Percentiles rank a stretch among this genome's conserved stretches.
Conservation (phyloP, 2,888 invertebrate genomes). For the Hyppa rectilinea region DNA sequence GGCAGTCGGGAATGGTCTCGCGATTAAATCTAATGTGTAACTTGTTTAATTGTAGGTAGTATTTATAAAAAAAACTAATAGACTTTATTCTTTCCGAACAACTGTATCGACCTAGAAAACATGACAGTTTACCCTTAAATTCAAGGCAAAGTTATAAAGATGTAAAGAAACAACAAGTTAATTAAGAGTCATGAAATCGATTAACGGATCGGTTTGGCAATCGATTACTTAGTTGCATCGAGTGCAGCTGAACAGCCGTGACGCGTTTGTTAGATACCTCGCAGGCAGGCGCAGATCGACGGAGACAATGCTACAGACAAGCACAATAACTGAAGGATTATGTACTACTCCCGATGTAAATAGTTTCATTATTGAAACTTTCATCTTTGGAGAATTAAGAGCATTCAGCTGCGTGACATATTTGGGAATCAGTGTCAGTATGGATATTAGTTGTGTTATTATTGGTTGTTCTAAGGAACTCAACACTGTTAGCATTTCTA, state of each 20-base stretch:
- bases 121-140: constrained; percentile 6
- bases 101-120: neutral
- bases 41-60: too few species aligned
- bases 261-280: constrained; percentile 21
- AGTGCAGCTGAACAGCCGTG: constrained; percentile 24
- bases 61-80: too few species aligned
- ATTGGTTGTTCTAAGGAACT: too few species aligned
- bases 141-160: neutral
- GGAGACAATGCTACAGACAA: neutral
- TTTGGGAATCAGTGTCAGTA: too few species aligned
- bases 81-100: neutral
- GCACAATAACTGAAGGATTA: neutral
- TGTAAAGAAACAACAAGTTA: constrained; percentile 12
- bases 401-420: too few species aligned
- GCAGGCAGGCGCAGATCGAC: neutral
- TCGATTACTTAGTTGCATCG: constrained; percentile 40
- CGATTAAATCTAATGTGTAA: too few species aligned
- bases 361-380: neutral
- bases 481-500: too few species aligned
- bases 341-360: neutral
- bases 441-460: too few species aligned
- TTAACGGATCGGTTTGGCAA: constrained; percentile 20
- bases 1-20: neutral
- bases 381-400: neutral
- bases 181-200: constrained; percentile 43